These are phyloP conservation scores for Channa argus DNA, from an alignment of 2,113 vertebrate species.

Conservation along the genomic window DNA sequence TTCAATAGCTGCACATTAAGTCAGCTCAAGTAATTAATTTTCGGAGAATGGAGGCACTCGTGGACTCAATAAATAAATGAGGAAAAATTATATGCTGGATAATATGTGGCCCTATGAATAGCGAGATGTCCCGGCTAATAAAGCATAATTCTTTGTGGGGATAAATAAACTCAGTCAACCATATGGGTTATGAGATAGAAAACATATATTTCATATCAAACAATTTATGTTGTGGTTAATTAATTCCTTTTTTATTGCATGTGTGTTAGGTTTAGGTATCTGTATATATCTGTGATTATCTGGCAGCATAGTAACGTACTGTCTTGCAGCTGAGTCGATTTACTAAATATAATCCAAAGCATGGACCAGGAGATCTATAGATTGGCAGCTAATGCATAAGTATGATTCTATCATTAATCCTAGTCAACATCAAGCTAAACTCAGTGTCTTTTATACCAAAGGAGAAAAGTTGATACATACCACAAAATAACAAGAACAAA, in stretches of 20 bases:
- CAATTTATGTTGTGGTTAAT: conserved; percentile 32
- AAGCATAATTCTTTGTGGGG: conserved; percentile 4
- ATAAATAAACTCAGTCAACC: conserved; percentile 3
- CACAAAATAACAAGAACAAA: conserved; percentile 42
- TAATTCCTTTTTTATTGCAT: conserved; percentile 12
- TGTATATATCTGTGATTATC: not conserved
- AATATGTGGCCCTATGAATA: conserved; percentile 45
- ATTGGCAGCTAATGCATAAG: conserved; percentile 17
- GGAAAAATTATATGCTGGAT: conserved; percentile 63
- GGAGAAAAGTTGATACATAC: conserved; percentile 29
- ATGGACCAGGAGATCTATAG: conserved; percentile 3
- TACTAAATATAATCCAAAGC: conserved; percentile 20
- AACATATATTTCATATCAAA: conserved; percentile 40
- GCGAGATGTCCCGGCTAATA: conserved; percentile 50
- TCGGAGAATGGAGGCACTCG: conserved; percentile 60
- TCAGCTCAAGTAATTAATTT: conserved; percentile 73
- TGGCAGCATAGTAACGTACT: not conserved
- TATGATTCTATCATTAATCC: conserved; percentile 42
- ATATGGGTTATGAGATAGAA: conserved; percentile 9
- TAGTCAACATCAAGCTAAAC: not conserved
- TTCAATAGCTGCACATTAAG: conserved; percentile 67
- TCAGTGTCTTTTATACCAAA: not conserved
- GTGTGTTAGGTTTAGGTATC: conserved; percentile 9
- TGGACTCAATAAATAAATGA: conserved; percentile 59
- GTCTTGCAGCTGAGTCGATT: conserved; percentile 3